Evolutionary conservation across 1,140 invertebrate species (phyloP), one percentile per base, ranked within the genome.

Genomic region (Drosophila pandora): DNA sequence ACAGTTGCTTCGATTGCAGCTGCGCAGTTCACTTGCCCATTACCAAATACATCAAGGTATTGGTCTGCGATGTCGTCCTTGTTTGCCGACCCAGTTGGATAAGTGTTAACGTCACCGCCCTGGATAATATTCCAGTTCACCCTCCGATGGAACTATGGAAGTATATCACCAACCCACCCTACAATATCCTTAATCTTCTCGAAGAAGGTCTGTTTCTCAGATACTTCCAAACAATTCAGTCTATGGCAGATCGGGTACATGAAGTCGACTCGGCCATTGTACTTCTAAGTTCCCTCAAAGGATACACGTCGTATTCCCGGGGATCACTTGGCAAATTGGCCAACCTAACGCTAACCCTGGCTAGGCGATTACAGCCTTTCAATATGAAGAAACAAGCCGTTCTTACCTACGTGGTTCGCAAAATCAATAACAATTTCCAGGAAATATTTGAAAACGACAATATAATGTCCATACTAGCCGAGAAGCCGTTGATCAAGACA

Each of bases 271-370:
- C 28, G 7, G 68, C 22, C n/a, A 3, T n/a, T 2, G n/a, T 22
- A 12, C 37, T 4, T 49, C 47, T 6, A 3, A 32, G 0, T 2
- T 32, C 5, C 10, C 56, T 0, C 5, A 41, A 13, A 41, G n/a
- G 39, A 5, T 41, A 41, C 13, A 4, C 43, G 6, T 55, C 50
- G 0, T 5, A 28, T 5, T 28, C 60, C 6, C 4, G 48, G 0
- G 2, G 8, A 2, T 23, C 65, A 0, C 52, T 83, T 1, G 76
- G 76, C 10, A 57, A 49, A 4, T 7, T 84, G 43, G 76, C 71
- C 0, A 79, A 84, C 25, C 17, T 83, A 0, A 84, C 61, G 4
- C 10, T 32, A 6, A 79, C 80, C 2, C 10, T 83, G 4, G 80
- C 57, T 5, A 1, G 23, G 0, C 25, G 7, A 0, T 13, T 83